Conservation (phyloP, 1,140 invertebrate species). For the Halyomorpha halys region DNA sequence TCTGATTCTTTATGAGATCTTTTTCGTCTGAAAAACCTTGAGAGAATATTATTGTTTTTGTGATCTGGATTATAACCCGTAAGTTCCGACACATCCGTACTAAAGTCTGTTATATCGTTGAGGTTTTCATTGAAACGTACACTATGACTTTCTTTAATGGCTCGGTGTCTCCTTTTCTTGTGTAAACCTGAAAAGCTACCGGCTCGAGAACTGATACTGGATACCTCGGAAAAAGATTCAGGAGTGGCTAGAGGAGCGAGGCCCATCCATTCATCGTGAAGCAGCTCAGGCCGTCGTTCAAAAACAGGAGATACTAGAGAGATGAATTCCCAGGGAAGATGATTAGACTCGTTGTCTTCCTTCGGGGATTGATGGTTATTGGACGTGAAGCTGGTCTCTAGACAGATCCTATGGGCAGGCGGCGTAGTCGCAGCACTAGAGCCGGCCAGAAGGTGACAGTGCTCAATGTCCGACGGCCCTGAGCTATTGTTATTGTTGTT, state of each 20-base stretch:
- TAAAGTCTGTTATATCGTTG: slow-evolving; percentile 8
- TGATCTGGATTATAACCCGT: neutral
- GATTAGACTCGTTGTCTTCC: slow-evolving; percentile 24
- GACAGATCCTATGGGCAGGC: slow-evolving; percentile 48
- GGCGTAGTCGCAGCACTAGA: slow-evolving; percentile 35
- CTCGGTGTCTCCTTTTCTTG: neutral
- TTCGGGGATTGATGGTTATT: slow-evolving; percentile 18
- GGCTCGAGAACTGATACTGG: slow-evolving; percentile 45
- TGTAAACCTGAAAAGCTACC: slow-evolving; percentile 7
- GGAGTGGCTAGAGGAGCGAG: slow-evolving; percentile 73
- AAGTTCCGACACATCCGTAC: slow-evolving; percentile 2
- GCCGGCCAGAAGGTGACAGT: slow-evolving; percentile 34
- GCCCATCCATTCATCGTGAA: slow-evolving; percentile 53
- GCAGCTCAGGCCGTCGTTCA: slow-evolving; percentile 37
- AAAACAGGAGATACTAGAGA: slow-evolving; percentile 28
- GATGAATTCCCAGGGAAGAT: slow-evolving; percentile 34
- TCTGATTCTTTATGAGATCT: slow-evolving; percentile 5
- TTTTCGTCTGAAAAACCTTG: slow-evolving; percentile 16
- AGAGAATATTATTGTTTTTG: slow-evolving; percentile 12
- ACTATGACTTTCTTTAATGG: slow-evolving; percentile 24
- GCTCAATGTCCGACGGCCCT: slow-evolving; percentile 30
- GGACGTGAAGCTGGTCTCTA: slow-evolving; percentile 63
- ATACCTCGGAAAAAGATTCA: slow-evolving; percentile 72
- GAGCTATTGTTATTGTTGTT: slow-evolving; percentile 30
- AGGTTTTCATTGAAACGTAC: slow-evolving; percentile 24